Conservation (phyloP, 2,113 vertebrate genomes). For the Petromus typicus region DNA sequence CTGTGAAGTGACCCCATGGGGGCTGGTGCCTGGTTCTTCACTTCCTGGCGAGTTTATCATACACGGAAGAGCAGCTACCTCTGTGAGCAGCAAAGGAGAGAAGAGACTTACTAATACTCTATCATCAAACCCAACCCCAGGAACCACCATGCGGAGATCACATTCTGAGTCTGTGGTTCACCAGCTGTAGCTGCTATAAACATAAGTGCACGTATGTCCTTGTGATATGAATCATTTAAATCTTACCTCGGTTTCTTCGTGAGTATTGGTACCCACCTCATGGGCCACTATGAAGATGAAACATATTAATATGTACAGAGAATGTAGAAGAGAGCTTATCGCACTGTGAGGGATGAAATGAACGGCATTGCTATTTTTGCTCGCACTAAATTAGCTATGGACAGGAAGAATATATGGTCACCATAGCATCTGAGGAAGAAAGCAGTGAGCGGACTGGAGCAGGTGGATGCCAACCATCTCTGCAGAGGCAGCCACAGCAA, state of each 20-base stretch:
- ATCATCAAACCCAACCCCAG: neutral
- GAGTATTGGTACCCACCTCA: neutral
- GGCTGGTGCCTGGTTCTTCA: conserved; percentile 51
- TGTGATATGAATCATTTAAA: no score
- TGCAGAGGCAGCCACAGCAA: neutral
- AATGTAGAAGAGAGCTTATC: neutral
- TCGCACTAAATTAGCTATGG: neutral
- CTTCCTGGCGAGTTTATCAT: conserved; percentile 63
- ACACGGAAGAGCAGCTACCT: conserved; percentile 65
- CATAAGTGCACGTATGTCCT: no score
- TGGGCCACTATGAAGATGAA: neutral
- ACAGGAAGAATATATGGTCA: neutral
- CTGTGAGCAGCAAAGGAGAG: conserved; percentile 54
- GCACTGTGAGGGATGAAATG: neutral
- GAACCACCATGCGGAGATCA: neutral
- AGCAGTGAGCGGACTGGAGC: neutral
- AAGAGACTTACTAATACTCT: conserved; percentile 11
- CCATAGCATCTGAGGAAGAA: neutral
- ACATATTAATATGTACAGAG: neutral
- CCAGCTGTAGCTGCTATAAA: neutral
- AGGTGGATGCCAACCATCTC: neutral
- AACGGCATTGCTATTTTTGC: neutral
- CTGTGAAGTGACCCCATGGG: conserved; percentile 51
- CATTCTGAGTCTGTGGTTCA: neutral
- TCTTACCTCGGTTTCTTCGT: conserved; percentile 1